Evolutionary conservation across 2,888 invertebrate genomes (phyloP).

Genomic region (Drosophila vallismaia): DNA sequence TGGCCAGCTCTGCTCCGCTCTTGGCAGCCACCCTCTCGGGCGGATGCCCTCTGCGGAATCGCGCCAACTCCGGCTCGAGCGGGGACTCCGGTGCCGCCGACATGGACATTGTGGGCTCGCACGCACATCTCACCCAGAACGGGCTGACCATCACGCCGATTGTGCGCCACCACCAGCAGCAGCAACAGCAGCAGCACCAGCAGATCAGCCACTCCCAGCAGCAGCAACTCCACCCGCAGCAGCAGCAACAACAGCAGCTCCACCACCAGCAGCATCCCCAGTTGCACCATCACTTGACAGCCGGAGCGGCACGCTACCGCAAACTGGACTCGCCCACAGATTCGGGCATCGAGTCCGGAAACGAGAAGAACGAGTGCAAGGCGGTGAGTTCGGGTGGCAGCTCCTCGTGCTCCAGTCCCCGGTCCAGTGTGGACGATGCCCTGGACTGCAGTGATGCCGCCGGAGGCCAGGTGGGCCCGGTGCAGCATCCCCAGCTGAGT

Average conservation of each 20-base stretch:
- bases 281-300: conserved; percentile 74
- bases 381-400: conserved; percentile 89
- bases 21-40: conserved; percentile 89
- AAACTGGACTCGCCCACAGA: conserved; percentile 96
- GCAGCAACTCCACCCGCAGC: conserved; percentile 57
- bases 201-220: conserved; percentile 62
- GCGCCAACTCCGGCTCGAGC: conserved; percentile 91
- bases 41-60: conserved; percentile 89
- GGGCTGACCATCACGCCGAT: conserved; percentile 90
- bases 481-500: conserved; percentile 59
- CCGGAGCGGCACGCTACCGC: conserved; percentile 86
- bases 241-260: conserved; percentile 66
- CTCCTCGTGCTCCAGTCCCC: conserved; percentile 93
- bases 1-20: conserved; percentile 90
- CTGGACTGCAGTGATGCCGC: conserved; percentile 85
- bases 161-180: conserved; percentile 79
- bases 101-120: conserved; percentile 86
- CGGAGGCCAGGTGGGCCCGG: conserved; percentile 53
- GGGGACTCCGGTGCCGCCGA: conserved; percentile 91
- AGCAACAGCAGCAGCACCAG: conserved; percentile 72
- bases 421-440: conserved; percentile 93
- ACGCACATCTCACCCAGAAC: conserved; percentile 89
- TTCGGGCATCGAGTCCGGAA: conserved; percentile 96
- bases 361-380: conserved; percentile 93
- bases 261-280: conserved; percentile 69